Evolutionary conservation across 2,113 vertebrate genomes (phyloP).

Genomic region (Phalacrocorax carbo): DNA sequence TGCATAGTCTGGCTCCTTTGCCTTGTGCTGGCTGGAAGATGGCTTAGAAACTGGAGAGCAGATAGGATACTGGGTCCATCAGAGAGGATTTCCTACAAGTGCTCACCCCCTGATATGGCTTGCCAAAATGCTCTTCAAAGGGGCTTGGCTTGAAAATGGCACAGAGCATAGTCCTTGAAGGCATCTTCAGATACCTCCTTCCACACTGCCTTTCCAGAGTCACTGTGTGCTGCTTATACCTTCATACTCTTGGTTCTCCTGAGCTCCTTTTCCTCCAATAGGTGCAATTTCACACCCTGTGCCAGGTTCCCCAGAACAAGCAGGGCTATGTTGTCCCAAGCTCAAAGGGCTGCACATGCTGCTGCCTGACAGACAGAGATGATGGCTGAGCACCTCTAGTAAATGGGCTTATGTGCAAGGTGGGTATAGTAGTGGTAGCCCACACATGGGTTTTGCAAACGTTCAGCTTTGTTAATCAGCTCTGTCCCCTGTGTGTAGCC

Average conservation of each 20-base stretch:
- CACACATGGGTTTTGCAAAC: not conserved
- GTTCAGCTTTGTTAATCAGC: not conserved
- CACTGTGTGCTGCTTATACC: not conserved
- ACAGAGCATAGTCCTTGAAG: not conserved
- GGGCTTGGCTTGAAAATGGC: not conserved
- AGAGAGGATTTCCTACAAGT: not conserved
- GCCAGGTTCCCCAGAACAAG: not conserved
- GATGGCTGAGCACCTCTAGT: not conserved
- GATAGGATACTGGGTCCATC: not conserved
- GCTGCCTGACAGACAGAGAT: not conserved
- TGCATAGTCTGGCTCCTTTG: not conserved
- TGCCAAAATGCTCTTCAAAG: not conserved
- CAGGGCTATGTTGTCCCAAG: fast-evolving
- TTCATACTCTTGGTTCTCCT: not conserved
- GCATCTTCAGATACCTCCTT: not conserved
- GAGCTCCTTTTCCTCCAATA: not conserved
- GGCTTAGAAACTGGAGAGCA: not conserved
- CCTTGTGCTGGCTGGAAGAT: not conserved
- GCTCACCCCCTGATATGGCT: not conserved
- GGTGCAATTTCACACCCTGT: not conserved
- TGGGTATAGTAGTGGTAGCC: not conserved
- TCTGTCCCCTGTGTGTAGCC: not conserved
- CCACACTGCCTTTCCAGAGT: not conserved
- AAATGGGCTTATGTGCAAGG: not conserved
- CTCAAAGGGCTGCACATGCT: not conserved